These are phyloP conservation scores for Acleris cristana DNA, from an alignment of 2,888 invertebrate genomes.

Conservation along the genomic window DNA sequence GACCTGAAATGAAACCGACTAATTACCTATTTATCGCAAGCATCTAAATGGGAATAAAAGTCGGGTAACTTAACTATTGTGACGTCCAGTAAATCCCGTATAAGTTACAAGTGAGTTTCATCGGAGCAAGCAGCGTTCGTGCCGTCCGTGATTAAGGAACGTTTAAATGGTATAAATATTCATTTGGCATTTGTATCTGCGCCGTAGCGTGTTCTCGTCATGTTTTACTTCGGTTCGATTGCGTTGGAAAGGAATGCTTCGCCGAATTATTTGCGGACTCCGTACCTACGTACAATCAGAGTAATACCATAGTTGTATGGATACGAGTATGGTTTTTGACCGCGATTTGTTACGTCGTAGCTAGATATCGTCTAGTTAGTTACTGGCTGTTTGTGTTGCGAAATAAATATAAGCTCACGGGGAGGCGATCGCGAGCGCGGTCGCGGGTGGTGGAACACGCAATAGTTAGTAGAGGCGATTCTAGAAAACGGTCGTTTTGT, in stretches of 20 bases:
- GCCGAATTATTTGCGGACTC: conserved; percentile 1
- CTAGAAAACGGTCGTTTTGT: conserved; percentile 84
- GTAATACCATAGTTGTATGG: too few species aligned
- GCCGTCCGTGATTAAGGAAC: conserved; percentile 71
- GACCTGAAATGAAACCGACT: conserved; percentile 5
- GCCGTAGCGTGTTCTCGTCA: conserved; percentile 57
- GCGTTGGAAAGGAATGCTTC: conserved; percentile 5
- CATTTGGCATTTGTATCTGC: conserved; percentile 63
- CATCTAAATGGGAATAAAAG: conserved; percentile 19
- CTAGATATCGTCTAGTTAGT: too few species aligned
- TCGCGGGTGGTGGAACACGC: conserved; percentile 66
- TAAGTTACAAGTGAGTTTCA: conserved; percentile 43
- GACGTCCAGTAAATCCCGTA: conserved; percentile 31
- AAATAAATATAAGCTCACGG: not conserved
- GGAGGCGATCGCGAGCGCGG: conserved; percentile 40
- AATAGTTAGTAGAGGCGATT: conserved; percentile 81
- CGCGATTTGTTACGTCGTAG: too few species aligned
- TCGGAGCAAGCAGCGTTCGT: conserved; percentile 55
- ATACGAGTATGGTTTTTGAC: too few species aligned
- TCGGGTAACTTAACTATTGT: conserved; percentile 6
- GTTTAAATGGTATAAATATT: conserved; percentile 77
- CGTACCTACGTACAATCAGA: too few species aligned
- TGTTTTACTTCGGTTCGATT: conserved; percentile 46
- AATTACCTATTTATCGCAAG: conserved; percentile 18
- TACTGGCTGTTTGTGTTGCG: not conserved